These are phyloP conservation scores for Plestiodon gilberti DNA, from an alignment of 2,113 vertebrate species.

Conservation along the genomic window DNA sequence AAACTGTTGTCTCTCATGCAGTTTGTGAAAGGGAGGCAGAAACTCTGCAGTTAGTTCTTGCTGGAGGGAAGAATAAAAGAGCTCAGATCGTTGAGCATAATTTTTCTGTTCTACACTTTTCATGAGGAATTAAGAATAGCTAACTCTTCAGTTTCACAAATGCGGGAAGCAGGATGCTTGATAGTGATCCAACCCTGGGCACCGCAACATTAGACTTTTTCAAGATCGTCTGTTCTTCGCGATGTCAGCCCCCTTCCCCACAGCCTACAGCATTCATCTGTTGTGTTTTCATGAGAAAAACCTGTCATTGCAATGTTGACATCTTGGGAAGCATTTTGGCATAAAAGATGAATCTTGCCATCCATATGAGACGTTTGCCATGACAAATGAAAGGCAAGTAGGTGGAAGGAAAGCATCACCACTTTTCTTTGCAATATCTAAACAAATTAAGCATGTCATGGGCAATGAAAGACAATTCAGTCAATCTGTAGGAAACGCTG, in stretches of 20 bases:
- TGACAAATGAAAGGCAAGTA: conserved; percentile 6
- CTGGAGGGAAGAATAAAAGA: no score
- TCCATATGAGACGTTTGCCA: neutral
- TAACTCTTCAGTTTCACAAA: neutral
- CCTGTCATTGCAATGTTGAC: neutral
- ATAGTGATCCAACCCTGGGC: neutral
- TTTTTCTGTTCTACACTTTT: neutral
- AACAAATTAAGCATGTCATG: conserved; percentile 32
- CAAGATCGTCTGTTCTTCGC: neutral
- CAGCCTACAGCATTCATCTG: neutral
- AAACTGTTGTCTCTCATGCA: no score
- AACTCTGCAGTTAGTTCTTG: no score
- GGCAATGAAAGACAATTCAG: conserved; percentile 27
- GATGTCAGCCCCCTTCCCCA: neutral
- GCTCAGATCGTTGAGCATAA: no score
- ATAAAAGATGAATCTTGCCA: conserved; percentile 13
- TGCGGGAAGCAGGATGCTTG: neutral
- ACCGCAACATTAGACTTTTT: neutral
- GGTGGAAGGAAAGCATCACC: conserved; percentile 19
- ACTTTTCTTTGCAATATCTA: conserved; percentile 16
- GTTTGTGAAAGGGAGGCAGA: no score
- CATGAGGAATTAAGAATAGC: neutral
- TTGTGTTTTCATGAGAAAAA: conserved; percentile 7
- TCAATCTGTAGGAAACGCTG: neutral
- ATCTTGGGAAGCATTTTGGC: conserved; percentile 1